Conservation (phyloP, 2,888 invertebrate genomes). For the Acleris laterana region DNA sequence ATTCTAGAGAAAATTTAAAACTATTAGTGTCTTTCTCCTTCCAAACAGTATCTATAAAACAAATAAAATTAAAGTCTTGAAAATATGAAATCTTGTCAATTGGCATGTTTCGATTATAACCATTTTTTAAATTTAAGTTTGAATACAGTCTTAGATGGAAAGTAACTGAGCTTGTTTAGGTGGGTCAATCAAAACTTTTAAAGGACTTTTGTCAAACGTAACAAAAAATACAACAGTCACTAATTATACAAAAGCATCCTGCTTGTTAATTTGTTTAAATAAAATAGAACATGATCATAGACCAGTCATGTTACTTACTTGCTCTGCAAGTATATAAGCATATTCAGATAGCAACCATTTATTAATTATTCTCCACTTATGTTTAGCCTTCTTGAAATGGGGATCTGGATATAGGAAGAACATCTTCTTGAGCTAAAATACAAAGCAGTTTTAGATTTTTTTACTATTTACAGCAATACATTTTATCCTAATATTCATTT, state of each 20-base stretch:
- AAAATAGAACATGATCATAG: background rate
- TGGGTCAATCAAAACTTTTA: no score
- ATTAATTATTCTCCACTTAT: slow-evolving; percentile 99
- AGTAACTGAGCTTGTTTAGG: no score
- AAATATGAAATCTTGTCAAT: no score
- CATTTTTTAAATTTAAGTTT: no score
- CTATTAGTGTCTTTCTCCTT: no score
- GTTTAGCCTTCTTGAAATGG: slow-evolving; percentile 99
- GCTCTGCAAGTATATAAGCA: slow-evolving; percentile 94
- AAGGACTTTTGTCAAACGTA: no score
- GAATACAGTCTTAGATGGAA: no score
- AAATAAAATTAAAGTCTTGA: no score
- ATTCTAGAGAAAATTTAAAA: no score
- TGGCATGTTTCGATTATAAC: no score
- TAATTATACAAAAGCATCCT: background rate
- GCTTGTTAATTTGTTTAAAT: background rate
- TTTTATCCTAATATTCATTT: background rate
- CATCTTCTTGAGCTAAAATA: slow-evolving; percentile 94
- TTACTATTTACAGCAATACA: no score
- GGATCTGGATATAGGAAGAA: slow-evolving; percentile 99
- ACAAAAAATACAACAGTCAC: slow-evolving; percentile 35
- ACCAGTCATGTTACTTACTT: slow-evolving; percentile 82
- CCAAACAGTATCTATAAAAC: no score
- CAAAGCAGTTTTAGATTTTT: slow-evolving; percentile 32
- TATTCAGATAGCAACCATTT: slow-evolving; percentile 97